These are phyloP conservation scores for Bedellia somnulentella DNA, from an alignment of 2,888 invertebrate species.

Conservation along the genomic window DNA sequence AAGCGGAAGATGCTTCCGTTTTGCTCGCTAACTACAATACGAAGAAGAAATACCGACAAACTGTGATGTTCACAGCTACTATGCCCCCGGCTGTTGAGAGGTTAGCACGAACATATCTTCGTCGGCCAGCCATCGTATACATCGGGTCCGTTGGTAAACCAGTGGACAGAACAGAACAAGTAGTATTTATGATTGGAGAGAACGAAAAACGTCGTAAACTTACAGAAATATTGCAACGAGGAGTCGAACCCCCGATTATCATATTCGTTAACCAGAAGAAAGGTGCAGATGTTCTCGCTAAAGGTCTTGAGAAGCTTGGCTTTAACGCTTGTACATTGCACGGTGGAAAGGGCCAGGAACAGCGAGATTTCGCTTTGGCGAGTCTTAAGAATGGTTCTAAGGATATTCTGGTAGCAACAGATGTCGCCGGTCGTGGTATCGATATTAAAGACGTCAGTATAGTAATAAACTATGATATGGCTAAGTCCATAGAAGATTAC, in stretches of 20 bases:
- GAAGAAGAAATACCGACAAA: conserved; percentile 97
- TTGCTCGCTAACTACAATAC: conserved; percentile 92
- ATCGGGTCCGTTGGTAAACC: conserved; percentile 97
- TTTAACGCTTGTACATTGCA: conserved; percentile 97
- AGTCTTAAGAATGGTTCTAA: conserved; percentile 95
- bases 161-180: conserved; percentile 96
- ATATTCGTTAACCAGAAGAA: conserved; percentile 99
- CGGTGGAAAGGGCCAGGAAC: conserved; percentile 99
- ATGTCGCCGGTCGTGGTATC: conserved; percentile 99
- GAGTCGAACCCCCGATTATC: conserved; percentile 96
- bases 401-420: conserved; percentile 98
- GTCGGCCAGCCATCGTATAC: conserved; percentile 95
- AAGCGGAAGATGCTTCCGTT: conserved; percentile 92
- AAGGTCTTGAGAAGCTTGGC: conserved; percentile 94
- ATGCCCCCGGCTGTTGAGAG: conserved; percentile 99
- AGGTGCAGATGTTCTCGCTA: conserved; percentile 96
- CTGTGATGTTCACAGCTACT: conserved; percentile 99
- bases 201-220: conserved; percentile 96
- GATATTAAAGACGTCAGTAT: conserved; percentile 99
- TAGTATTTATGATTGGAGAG: conserved; percentile 93
- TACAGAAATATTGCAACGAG: conserved; percentile 84
- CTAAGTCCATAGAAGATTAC: conserved; percentile 97
- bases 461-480: conserved; percentile 99
- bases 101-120: conserved; percentile 89
- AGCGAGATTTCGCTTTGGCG: conserved; percentile 96